A percentile compares a stretch with the other conserved stretches of the same genome.
Evolutionary conservation across 2,888 invertebrate genomes (phyloP).

Genomic region (Aelia acuminata): DNA sequence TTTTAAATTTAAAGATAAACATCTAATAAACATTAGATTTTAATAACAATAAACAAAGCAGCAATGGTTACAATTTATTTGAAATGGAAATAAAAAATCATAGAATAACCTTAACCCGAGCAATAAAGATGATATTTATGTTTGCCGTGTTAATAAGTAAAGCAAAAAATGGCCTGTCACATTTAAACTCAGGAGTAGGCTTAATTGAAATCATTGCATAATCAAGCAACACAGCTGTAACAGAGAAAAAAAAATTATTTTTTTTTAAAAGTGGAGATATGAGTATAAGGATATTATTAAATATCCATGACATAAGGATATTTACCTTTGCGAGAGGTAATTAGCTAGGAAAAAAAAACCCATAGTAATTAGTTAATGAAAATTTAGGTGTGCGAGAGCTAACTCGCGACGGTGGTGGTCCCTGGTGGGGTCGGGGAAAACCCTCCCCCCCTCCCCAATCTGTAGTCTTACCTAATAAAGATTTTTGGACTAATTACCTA

Average conservation of each 20-base stretch:
- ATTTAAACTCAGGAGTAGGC: background rate
- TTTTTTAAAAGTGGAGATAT: background rate
- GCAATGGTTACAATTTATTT: background rate
- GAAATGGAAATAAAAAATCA: background rate
- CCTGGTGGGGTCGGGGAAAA: too few species aligned
- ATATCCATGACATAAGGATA: too few species aligned
- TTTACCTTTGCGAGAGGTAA: too few species aligned
- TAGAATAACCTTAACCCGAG: background rate
- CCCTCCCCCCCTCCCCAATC: too few species aligned
- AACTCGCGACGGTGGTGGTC: too few species aligned
- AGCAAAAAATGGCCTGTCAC: constrained; percentile 40
- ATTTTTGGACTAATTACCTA: too few species aligned
- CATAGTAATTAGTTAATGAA: too few species aligned
- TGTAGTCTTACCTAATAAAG: too few species aligned
- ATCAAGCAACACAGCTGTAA: background rate
- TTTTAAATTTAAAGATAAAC: background rate
- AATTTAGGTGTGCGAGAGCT: too few species aligned
- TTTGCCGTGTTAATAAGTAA: background rate
- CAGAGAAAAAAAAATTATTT: background rate
- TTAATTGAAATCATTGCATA: background rate
- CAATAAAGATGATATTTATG: background rate
- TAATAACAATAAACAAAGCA: background rate
- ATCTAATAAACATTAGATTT: background rate
- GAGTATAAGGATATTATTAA: too few species aligned
- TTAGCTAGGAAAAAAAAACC: too few species aligned